A percentile compares a stretch with the other conserved stretches of the same genome.
Evolutionary conservation across 2,797 vertebrate species (phyloP).

Genomic region (Channallabes apus): DNA sequence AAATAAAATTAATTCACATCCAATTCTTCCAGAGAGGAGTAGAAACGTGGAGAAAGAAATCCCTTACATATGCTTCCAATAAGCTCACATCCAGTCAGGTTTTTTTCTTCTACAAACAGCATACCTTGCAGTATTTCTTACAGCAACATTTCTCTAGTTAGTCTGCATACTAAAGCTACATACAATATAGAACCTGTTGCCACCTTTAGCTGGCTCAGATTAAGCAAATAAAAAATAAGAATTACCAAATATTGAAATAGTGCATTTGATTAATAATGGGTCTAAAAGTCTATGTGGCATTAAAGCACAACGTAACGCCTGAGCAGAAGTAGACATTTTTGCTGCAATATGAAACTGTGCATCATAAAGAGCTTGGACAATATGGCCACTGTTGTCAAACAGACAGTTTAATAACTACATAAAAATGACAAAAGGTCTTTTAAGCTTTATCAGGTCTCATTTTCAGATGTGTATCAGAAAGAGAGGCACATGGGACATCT

Average conservation of each 20-base stretch:
- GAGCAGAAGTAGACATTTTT: neutral
- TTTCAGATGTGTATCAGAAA: conserved; percentile 30
- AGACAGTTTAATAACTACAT: neutral
- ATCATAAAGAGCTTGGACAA: neutral
- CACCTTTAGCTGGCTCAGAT: conserved; percentile 27
- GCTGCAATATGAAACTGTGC: neutral
- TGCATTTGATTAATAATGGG: neutral
- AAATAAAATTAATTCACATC: neutral
- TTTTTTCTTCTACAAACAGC: conserved; percentile 39
- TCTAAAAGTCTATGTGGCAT: neutral
- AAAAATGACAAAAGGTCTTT: conserved; percentile 52
- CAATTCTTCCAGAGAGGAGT: neutral
- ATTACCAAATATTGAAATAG: conserved; percentile 14
- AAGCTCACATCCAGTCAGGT: conserved; percentile 52
- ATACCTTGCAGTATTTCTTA: conserved; percentile 59
- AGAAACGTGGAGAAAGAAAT: conserved; percentile 20
- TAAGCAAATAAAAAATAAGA: neutral
- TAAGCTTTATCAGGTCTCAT: conserved; percentile 53
- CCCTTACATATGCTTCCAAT: conserved; percentile 67
- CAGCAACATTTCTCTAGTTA: conserved; percentile 58
- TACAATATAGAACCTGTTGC: conserved; percentile 53
- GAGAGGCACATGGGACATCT: conserved; percentile 6
- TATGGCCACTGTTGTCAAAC: conserved; percentile 4
- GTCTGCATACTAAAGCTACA: conserved; percentile 59
- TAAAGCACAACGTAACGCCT: conserved; percentile 22